phyloP scores from a whole-genome alignment of 1,140 invertebrate species.

The Bactericera cockerelli region DNA sequence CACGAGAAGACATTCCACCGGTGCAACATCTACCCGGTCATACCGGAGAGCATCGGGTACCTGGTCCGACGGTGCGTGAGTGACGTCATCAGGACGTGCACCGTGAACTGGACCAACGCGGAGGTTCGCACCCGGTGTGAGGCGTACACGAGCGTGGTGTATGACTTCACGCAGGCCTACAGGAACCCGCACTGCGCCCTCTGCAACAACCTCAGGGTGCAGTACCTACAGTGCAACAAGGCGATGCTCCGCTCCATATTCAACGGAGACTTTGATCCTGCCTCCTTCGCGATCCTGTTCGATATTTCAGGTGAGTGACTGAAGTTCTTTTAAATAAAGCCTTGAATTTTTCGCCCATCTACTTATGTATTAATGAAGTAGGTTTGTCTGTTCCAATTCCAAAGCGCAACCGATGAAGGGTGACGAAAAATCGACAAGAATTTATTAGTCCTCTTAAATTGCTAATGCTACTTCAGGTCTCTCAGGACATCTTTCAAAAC shows the following conservation, averaged over 20 bases:
- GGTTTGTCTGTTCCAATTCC: no score
- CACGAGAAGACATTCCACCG: conserved; percentile 16
- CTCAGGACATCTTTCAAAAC: no score
- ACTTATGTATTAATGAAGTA: no score
- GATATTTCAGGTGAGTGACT: conserved; percentile 27
- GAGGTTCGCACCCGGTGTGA: conserved; percentile 26
- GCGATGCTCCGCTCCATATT: conserved; percentile 17
- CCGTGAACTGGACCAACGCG: conserved; percentile 26
- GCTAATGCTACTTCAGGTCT: no score
- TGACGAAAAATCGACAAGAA: no score
- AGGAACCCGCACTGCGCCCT: conserved; percentile 40
- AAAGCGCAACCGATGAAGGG: no score
- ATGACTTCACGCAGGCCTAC: conserved; percentile 28
- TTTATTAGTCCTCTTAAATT: no score
- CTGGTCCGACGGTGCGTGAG: conserved; percentile 23
- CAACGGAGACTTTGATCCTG: conserved; percentile 29
- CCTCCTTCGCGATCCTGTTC: conserved; percentile 36
- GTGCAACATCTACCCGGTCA: conserved; percentile 22
- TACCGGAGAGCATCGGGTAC: conserved; percentile 19
- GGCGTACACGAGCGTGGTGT: conserved; percentile 32
- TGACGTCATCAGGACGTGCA: conserved; percentile 25
- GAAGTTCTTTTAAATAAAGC: no score
- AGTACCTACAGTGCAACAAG: conserved; percentile 27
- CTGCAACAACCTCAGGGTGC: conserved; percentile 34
- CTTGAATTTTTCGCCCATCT: no score